Conservation (phyloP, 2,113 vertebrate species). For the Oriolus oriolus region DNA sequence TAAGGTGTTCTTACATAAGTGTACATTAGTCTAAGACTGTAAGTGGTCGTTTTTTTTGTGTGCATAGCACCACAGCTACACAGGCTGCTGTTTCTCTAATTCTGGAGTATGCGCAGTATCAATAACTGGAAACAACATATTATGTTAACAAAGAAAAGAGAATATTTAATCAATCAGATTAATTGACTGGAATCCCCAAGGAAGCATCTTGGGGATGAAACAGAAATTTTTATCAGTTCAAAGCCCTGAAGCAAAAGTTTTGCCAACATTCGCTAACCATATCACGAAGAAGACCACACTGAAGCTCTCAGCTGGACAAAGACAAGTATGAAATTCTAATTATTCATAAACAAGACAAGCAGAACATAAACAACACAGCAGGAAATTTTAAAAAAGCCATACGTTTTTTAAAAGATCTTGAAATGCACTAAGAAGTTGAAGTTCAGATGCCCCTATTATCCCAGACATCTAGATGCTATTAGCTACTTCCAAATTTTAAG, state of each 20-base stretch:
- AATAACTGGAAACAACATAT: not conserved
- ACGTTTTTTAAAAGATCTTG: not conserved
- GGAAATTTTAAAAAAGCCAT: rapidly evolving
- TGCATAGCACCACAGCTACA: not conserved
- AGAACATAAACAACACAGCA: not conserved
- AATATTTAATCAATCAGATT: not conserved
- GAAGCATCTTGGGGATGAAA: not conserved
- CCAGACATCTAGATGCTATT: not conserved
- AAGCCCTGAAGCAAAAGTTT: not conserved
- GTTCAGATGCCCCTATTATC: not conserved
- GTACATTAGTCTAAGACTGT: not conserved
- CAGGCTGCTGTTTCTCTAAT: not conserved
- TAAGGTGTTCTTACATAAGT: not conserved
- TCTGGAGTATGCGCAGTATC: not conserved
- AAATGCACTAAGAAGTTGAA: not conserved
- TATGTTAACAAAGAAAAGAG: not conserved
- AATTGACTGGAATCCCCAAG: not conserved
- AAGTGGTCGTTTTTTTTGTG: rapidly evolving
- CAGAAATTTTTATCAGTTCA: not conserved
- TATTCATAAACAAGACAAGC: not conserved
- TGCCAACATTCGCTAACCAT: not conserved
- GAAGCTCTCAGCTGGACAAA: not conserved
- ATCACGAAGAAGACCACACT: not conserved
- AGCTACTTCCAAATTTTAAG: not conserved
- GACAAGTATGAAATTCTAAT: not conserved